Conservation (phyloP, 2,113 vertebrate species). For the Montifringilla adamsi region DNA sequence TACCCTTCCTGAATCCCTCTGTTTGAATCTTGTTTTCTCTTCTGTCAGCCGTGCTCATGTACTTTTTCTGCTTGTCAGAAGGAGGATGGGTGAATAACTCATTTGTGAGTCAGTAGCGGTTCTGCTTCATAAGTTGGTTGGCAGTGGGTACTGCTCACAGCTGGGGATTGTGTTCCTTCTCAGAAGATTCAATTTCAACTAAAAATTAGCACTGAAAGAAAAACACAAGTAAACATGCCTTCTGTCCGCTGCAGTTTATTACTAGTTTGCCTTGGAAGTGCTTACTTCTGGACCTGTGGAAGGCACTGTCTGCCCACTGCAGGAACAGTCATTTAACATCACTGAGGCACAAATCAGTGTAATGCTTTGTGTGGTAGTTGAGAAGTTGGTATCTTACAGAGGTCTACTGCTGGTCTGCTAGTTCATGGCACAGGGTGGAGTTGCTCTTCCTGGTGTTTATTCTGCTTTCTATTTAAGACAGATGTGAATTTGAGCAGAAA, state of each 20-base stretch:
- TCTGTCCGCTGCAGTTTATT: background rate
- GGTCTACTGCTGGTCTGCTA: background rate
- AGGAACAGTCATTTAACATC: background rate
- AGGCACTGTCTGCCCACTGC: background rate
- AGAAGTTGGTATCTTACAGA: background rate
- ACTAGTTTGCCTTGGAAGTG: background rate
- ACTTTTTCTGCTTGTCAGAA: conserved; percentile 25
- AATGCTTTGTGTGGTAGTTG: background rate
- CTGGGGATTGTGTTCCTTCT: background rate
- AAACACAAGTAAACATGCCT: background rate
- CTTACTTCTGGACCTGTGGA: background rate
- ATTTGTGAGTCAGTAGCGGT: conserved; percentile 27
- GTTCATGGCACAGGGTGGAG: background rate
- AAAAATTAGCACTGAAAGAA: conserved; percentile 10
- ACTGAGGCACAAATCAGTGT: background rate
- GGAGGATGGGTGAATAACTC: conserved; percentile 7
- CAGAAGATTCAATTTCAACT: conserved; percentile 13
- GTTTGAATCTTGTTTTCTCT: background rate
- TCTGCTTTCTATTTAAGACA: background rate
- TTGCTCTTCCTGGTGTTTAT: background rate
- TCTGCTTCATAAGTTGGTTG: conserved; percentile 39
- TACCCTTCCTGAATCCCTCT: background rate
- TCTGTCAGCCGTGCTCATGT: background rate
- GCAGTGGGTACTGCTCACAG: background rate
- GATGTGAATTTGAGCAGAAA: background rate